Evolutionary conservation across 2,888 invertebrate genomes (phyloP).

Genomic region (Cataglyphis livida): DNA sequence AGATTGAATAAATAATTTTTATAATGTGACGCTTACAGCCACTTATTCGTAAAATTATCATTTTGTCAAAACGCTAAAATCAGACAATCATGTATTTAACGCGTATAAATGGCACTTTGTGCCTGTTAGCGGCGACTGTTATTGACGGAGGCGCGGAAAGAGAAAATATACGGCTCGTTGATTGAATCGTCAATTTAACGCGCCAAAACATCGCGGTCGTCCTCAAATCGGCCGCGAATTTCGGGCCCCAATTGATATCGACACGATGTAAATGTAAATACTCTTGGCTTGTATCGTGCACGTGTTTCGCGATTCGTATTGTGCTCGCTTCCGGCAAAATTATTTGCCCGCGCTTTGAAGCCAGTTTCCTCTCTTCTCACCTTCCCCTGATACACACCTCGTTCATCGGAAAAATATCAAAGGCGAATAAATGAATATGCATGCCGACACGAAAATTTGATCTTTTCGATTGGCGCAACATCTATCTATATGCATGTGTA

Average conservation of each 20-base stretch:
- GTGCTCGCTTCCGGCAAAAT: conserved; percentile 3
- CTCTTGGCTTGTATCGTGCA: not conserved
- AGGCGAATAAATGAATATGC: conserved; percentile 1
- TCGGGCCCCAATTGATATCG: not conserved
- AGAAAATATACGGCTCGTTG: conserved; percentile 2
- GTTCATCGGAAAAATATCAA: not conserved
- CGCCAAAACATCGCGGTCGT: conserved; percentile 12
- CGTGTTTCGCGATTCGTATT: not conserved
- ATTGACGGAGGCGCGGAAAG: not conserved
- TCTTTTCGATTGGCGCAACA: not conserved
- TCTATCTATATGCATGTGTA: no score
- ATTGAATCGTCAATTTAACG: conserved; percentile 32
- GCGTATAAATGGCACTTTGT: not conserved
- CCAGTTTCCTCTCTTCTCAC: not conserved
- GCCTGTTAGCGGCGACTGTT: not conserved
- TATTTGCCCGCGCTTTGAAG: conserved; percentile 6
- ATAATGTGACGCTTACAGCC: not conserved
- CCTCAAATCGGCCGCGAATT: conserved; percentile 4
- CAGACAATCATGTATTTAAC: not conserved
- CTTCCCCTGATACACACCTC: no score
- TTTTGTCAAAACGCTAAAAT: not conserved
- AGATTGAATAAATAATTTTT: not conserved
- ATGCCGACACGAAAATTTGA: not conserved
- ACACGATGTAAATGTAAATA: conserved; percentile 10
- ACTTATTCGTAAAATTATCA: not conserved